Evolutionary conservation across 2,113 vertebrate genomes (phyloP).

Genomic region (Istiophorus platypterus): DNA sequence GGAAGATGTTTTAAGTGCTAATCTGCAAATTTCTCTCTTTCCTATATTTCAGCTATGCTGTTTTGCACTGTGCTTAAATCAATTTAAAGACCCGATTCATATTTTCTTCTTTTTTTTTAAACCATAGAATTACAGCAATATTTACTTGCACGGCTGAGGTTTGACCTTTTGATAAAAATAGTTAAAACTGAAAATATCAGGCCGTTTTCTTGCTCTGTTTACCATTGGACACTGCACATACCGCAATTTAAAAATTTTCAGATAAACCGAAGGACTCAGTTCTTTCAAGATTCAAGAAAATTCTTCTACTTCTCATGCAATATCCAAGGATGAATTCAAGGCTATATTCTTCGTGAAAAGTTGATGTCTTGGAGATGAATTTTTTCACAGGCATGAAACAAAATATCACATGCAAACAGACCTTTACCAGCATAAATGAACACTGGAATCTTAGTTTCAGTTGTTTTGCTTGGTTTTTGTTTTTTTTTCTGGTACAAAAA

Average conservation of each 20-base stretch:
- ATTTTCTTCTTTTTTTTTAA: not conserved
- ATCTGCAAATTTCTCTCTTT: constrained; percentile 24
- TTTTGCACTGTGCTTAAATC: not conserved
- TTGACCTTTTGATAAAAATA: not conserved
- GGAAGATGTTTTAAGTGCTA: constrained; percentile 10
- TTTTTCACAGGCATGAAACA: not conserved
- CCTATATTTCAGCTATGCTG: not conserved
- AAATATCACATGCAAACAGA: not conserved
- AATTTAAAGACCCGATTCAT: not conserved
- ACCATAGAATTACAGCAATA: not conserved
- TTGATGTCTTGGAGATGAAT: not conserved
- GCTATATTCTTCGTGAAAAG: not conserved
- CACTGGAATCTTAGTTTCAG: not conserved
- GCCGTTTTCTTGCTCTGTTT: not conserved
- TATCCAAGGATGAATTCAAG: not conserved
- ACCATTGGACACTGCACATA: not conserved
- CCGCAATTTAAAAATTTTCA: not conserved
- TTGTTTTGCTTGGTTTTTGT: not conserved
- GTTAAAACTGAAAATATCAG: not conserved
- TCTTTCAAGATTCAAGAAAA: not conserved
- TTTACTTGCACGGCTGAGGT: not conserved
- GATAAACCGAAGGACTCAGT: not conserved
- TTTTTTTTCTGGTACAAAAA: not conserved
- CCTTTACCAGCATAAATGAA: not conserved
- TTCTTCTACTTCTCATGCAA: not conserved